A percentile compares a stretch with the other conserved stretches of the same genome.
These are phyloP conservation scores for Porites divaricata DNA, from an alignment of 92 coral and sea anemone genomes.

Conservation along the genomic window DNA sequence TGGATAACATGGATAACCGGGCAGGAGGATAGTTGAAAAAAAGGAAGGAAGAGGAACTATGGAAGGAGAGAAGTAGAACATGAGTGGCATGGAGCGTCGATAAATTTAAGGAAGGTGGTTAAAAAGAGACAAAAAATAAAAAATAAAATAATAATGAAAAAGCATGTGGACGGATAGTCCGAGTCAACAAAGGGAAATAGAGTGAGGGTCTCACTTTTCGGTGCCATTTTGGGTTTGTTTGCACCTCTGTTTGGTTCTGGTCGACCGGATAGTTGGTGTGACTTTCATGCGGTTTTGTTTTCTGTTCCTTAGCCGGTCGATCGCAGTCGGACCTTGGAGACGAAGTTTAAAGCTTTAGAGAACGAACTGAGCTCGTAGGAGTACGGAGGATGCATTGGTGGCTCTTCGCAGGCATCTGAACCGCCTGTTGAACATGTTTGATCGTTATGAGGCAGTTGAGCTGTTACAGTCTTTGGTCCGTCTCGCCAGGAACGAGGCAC, in stretches of 20 bases:
- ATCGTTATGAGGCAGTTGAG: neutral
- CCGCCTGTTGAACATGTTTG: constrained; percentile 10
- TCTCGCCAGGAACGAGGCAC: neutral
- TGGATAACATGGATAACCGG: too few species aligned
- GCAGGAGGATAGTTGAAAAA: too few species aligned
- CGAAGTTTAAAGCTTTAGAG: constrained; percentile 12
- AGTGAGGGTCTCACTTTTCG: too few species aligned
- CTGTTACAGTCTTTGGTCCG: constrained; percentile 15
- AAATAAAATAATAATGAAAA: too few species aligned
- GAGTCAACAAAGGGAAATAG: too few species aligned
- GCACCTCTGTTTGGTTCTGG: neutral
- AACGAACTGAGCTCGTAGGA: constrained; percentile 23
- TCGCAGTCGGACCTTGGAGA: neutral
- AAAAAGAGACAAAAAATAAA: too few species aligned
- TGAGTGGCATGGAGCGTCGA: too few species aligned
- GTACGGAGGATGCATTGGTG: constrained; percentile 7
- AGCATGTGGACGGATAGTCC: too few species aligned
- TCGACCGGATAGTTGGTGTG: constrained; percentile 1
- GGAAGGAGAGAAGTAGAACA: too few species aligned
- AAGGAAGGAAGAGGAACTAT: too few species aligned
- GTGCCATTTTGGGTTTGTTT: neutral
- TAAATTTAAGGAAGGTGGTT: too few species aligned
- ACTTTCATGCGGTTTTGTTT: neutral
- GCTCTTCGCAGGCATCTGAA: constrained; percentile 14
- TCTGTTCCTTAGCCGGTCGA: constrained; percentile 5